Base-by-base conservation (phyloP, 2,888 invertebrate genomes). In the Ceriagrion tenellum region DNA sequence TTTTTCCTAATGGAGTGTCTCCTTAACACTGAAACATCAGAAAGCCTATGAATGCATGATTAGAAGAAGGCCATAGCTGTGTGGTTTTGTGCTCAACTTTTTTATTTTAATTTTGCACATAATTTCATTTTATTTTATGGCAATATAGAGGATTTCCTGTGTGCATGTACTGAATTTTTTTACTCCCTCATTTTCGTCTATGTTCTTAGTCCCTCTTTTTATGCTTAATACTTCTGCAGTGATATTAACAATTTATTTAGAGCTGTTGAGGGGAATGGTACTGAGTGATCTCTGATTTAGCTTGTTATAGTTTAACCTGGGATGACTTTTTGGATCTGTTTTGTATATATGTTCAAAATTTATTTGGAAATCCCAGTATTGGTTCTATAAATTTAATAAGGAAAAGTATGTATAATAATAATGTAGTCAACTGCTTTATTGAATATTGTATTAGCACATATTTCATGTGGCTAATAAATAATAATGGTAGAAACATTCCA, bases 51-150 rank as follows among this genome's bases (percentile, higher is more conserved):
- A 69, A n/a, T 95, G 88, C 95, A 91, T 95, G 56, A 69, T 26
- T 35, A 59, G 69, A 95, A 90, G 88, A 35, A 90, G 69, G 55
- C 56, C 63, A 59, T 90, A 59, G 47, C 35, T 95, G 95, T 89
- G 95, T 93, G 88, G 81, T 90, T 95, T 56, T 55, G 23, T 69
- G 89, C 55, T 95, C 88, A 23, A 30, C 20, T 81, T 69, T 26
- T n/a, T 55, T 35, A 26, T 88, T 81, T 88, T 55, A 88, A 59
- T 93, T 56, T 95, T 95, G n/a, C 90, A 95, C 95, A 91, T 95
- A 4, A 47, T 47, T 90, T 47, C 63, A 91, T 88, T 95, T 88
- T 95, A 89, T 90, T 55, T 81, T 95, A 55, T 35, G 95, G 56
- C 59, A 88, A 88, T 90, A 56, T 26, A 59, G 55, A 20, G 26